These are phyloP conservation scores for Merodon equestris DNA, from an alignment of 2,888 invertebrate genomes.

Conservation along the genomic window DNA sequence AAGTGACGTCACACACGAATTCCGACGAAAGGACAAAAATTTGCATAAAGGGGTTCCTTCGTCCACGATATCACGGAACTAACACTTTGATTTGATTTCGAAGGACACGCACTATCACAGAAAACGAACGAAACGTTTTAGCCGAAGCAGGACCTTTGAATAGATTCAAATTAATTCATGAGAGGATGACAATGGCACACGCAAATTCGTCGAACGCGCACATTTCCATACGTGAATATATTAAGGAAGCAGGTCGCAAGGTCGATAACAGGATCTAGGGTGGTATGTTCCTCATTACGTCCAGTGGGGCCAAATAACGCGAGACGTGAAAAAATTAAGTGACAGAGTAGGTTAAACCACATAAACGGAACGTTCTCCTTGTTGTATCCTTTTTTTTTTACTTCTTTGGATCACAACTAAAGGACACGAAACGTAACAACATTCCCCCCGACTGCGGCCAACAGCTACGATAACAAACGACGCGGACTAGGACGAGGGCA, in stretches of 20 bases:
- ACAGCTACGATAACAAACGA: constrained; percentile 6
- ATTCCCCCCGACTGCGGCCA: constrained; percentile 47
- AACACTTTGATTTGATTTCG: constrained; percentile 38
- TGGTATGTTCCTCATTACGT: constrained; percentile 26
- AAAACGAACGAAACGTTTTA: too few species aligned
- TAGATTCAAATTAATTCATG: constrained; percentile 60
- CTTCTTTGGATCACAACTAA: constrained; percentile 25
- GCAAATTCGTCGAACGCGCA: constrained; percentile 47
- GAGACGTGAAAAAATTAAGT: constrained; percentile 48
- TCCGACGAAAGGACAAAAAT: constrained; percentile 43
- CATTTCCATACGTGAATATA: constrained; percentile 19
- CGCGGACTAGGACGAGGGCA: constrained; percentile 16
- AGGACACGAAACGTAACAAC: constrained; percentile 54
- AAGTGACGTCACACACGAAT: constrained; percentile 30
- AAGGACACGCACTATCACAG: constrained; percentile 30
- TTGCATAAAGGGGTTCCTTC: constrained; percentile 45
- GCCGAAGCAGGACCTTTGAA: constrained; percentile 25
- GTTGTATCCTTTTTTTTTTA: constrained; percentile 31
- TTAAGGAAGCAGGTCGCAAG: constrained; percentile 19
- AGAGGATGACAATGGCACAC: constrained; percentile 45
- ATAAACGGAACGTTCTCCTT: constrained; percentile 41
- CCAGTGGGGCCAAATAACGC: constrained; percentile 42
- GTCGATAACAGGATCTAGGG: too few species aligned
- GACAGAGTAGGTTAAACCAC: constrained; percentile 53
- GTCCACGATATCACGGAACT: constrained; percentile 22